phyloP scores from a whole-genome alignment of 2,888 invertebrate genomes.

The Unio delphinus region DNA sequence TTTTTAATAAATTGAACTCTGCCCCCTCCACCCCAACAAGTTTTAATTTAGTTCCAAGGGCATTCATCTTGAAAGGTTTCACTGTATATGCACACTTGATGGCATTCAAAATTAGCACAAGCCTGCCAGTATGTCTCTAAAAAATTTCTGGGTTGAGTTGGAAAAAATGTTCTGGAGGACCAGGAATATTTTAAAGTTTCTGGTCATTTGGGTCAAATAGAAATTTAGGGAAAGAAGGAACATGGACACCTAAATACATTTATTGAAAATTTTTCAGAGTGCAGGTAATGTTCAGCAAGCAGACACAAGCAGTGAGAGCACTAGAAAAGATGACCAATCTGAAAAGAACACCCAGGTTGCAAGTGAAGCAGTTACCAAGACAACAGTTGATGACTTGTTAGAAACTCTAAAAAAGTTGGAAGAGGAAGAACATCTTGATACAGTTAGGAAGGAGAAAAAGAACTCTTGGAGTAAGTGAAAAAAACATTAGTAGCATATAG shows the following conservation, averaged over 20 bases:
- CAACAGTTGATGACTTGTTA: conserved; percentile 67
- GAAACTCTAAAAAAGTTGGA: conserved; percentile 69
- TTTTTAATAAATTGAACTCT: too few relatives aligned
- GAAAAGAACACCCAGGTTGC: conserved; percentile 18
- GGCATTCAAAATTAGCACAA: too few relatives aligned
- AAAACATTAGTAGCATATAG: conserved; percentile 1
- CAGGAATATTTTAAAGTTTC: too few relatives aligned
- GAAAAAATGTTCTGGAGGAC: too few relatives aligned
- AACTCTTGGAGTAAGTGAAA: conserved; percentile 63
- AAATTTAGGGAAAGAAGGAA: conserved; percentile 2
- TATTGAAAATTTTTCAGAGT: conserved; percentile 11
- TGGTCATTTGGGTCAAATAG: not conserved
- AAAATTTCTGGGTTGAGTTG: too few relatives aligned
- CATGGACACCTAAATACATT: conserved; percentile 5
- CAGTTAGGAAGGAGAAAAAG: conserved; percentile 51
- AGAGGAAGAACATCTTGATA: conserved; percentile 64
- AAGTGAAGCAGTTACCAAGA: conserved; percentile 46
- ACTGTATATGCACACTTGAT: too few relatives aligned
- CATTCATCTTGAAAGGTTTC: too few relatives aligned
- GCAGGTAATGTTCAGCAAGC: conserved; percentile 15
- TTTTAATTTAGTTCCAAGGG: too few relatives aligned
- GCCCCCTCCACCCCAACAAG: too few relatives aligned
- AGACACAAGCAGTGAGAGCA: conserved; percentile 6
- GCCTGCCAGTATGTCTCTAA: too few relatives aligned
- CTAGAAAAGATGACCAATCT: conserved; percentile 3